Base-by-base conservation (phyloP, 2,888 invertebrate species). In the Gymnoscelis rufifasciata region DNA sequence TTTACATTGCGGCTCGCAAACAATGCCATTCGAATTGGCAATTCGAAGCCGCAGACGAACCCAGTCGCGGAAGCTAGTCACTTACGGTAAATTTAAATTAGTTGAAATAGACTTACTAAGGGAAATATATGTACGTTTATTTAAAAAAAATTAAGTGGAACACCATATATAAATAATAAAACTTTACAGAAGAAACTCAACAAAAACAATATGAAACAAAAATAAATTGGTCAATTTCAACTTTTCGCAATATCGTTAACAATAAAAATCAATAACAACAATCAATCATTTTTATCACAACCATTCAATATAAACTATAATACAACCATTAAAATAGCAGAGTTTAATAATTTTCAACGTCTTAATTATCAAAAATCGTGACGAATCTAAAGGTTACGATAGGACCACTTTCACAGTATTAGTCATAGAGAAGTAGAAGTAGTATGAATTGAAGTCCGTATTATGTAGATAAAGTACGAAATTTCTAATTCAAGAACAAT, bases 61-160 rank as follows among this genome's bases (percentile, higher is more conserved):
- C 52, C 64, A 56, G 74, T 67, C 66, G 74, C 82, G 81, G 83
- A 79, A 83, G 82, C 81, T 61, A 60, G 66, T 59, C 65, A 64
- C 63, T 77, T 82, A 87, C 87, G 84, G 86, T 87, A 84, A 83
- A 84, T 71, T 80, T 76, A 81, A 82, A 87, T 87, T 83, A 83
- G 66, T 70, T 66, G 64, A 79, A 78, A 77, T 72, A 43, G 6
- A 33, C 35, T 8, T 40, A 37, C 27, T 14, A 31, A 10, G 1
- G 10, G 10, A 15, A n/a, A n/a, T n/a, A 15, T 33, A 14, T 14
- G 19, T 15, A 33, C 10, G 6, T 14, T 35, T 19, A 3, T 3
- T 19, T 19, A 19, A 19, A 19, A 2, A 19, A 3, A 19, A 19
- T 19, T 3, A 3, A 2, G 19, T 19, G 2, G 19, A 19, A 19